Evolutionary conservation across 2,888 invertebrate genomes (phyloP), one percentile per base, ranked within the genome.

Genomic region (Agrotis clavis): DNA sequence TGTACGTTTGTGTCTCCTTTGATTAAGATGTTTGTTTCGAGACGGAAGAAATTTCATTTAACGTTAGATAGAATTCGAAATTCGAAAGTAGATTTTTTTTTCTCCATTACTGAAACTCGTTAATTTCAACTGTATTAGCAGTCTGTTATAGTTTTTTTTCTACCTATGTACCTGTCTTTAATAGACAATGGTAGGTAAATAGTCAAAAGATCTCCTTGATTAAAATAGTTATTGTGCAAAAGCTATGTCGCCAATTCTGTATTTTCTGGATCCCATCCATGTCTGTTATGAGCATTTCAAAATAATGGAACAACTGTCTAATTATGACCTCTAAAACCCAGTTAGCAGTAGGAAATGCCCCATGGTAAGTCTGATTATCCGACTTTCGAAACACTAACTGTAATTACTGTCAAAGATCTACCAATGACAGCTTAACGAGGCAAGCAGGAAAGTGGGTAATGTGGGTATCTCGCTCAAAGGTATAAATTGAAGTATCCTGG

Each of bases 21-120:
- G 84, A 90, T 91, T 89, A 88, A 89, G 85, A 88, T 72, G 84
- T 85, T 84, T 85, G 76, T 85, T 84, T 84, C 54, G 57, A 82
- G 71, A 62, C 14, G 57, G 35, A 74, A 71, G 54, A 75, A 68
- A 77, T 81, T 83, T 72, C 71, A 85, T 87, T 85, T 81, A 64
- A 83, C 70, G 67, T 67, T 67, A 86, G 51, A 72, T 85, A 60
- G 65, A 74, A 70, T 65, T 69, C 25, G 54, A 51, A 57, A 64
- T 62, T 56, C 54, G 16, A 53, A 2, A 4, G n/a, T 30, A 3
- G 7, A 50, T 0, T 35, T 57, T 74, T 7, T 1, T 21, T 51
- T 16, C 19, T 47, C 16, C 13, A 47, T 45, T 74, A 53, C 14
- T 13, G 16, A 9, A 7, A 21, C 25, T 25, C 25, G 25, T 25